Percentiles rank a stretch among this genome's conserved stretches.
These are phyloP conservation scores for Eunapius fragilis DNA, from an alignment of 37 sponge, comb jelly and placozoan species.

Conservation along the genomic window DNA sequence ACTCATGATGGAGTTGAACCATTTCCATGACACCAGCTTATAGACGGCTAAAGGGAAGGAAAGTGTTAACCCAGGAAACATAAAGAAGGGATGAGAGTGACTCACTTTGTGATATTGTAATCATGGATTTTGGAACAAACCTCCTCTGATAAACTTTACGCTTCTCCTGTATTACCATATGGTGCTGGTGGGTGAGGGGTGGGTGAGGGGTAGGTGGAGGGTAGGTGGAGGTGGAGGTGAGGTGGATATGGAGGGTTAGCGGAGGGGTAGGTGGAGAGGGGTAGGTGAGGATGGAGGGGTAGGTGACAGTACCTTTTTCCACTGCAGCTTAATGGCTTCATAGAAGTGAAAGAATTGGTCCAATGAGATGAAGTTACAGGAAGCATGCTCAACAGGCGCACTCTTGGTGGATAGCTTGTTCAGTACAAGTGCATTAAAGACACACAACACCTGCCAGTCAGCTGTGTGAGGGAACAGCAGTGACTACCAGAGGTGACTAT, in stretches of 20 bases:
- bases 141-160: too few relatives aligned
- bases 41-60: background rate
- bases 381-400: too few relatives aligned
- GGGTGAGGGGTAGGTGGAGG: background rate
- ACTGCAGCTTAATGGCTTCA: constrained; percentile 57
- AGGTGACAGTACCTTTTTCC: constrained; percentile 56
- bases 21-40: constrained; percentile 22
- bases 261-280: background rate
- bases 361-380: constrained; percentile 7
- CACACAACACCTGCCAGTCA: constrained; percentile 72
- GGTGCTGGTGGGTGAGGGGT: background rate
- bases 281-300: background rate
- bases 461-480: constrained; percentile 37
- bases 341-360: constrained; percentile 76
- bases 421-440: constrained; percentile 72
- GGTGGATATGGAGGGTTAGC: background rate
- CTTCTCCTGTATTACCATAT: too few relatives aligned
- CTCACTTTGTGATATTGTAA: too few relatives aligned
- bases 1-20: constrained; percentile 30
- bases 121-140: too few relatives aligned
- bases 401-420: background rate
- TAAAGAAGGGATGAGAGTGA: background rate
- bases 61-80: too few relatives aligned
- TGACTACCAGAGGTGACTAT: too few relatives aligned
- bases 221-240: background rate